Evolutionary conservation across 2,888 invertebrate genomes (phyloP).

Genomic region (Meghimatium bilineatum): DNA sequence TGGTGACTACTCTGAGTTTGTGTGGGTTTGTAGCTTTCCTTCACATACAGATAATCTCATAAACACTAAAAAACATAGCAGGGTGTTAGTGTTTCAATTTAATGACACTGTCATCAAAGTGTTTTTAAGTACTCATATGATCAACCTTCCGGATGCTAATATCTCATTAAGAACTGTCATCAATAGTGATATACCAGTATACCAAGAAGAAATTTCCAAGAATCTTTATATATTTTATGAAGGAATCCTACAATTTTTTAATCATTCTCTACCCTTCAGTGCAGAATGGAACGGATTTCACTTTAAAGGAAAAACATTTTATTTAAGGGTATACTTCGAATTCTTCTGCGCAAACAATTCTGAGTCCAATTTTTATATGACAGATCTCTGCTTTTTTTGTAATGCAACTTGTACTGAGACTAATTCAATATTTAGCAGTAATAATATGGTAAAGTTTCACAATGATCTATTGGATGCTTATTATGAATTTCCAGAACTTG

Average conservation of each 20-base stretch:
- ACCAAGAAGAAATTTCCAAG: constrained; percentile 33
- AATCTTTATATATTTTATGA: constrained; percentile 28
- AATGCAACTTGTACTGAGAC: background rate
- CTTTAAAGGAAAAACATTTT: constrained; percentile 27
- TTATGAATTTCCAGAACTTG: background rate
- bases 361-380: constrained; percentile 21
- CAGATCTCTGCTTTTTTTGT: constrained; percentile 26
- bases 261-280: constrained; percentile 22
- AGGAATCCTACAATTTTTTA: constrained; percentile 18
- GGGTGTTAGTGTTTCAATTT: constrained; percentile 27
- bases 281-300: background rate
- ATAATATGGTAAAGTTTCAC: background rate
- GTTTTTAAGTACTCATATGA: background rate
- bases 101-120: constrained; percentile 6
- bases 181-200: constrained; percentile 17
- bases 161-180: background rate
- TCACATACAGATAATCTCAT: background rate
- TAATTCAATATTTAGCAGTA: background rate
- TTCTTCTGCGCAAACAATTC: background rate
- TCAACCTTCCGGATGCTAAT: constrained; percentile 32
- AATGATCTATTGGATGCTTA: background rate
- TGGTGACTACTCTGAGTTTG: background rate
- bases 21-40: constrained; percentile 14
- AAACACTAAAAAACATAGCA: background rate
- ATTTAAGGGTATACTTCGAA: background rate